These are phyloP conservation scores for Leguminivora glycinivorella DNA, from an alignment of 1,140 invertebrate species.

Conservation along the genomic window DNA sequence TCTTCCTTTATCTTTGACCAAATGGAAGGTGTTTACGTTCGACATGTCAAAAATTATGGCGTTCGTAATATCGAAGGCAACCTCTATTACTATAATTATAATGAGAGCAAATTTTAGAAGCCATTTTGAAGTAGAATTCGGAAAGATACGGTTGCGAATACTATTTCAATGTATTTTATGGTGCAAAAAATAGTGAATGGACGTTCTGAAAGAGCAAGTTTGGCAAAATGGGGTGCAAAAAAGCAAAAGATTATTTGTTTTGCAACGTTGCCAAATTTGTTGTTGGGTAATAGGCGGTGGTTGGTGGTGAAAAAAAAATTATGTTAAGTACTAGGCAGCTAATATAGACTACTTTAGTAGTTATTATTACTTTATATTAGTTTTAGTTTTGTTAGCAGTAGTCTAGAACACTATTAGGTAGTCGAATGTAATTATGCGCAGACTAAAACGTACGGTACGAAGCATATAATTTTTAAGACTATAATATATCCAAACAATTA, in stretches of 20 bases:
- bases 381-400: no score
- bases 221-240: neutral
- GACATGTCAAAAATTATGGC: constrained; percentile 66
- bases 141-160: constrained; percentile 58
- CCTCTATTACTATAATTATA: constrained; percentile 62
- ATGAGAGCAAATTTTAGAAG: constrained; percentile 53
- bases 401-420: no score
- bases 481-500: no score
- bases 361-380: no score
- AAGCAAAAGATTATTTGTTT: constrained; percentile 5
- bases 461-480: no score
- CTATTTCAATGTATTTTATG: constrained; percentile 23
- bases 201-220: neutral
- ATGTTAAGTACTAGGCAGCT: neutral
- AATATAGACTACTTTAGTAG: no score
- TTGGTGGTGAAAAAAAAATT: neutral
- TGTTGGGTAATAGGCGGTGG: neutral
- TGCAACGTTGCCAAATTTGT: neutral
- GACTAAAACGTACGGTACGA: no score
- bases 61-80: constrained; percentile 53
- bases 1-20: constrained; percentile 41
- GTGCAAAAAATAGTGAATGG: constrained; percentile 20
- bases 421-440: no score
- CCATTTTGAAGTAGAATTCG: constrained; percentile 57
- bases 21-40: constrained; percentile 62